Percentiles rank a stretch among this genome's conserved stretches.
These are phyloP conservation scores for Epinephelus awoara DNA, from an alignment of 2,797 vertebrate species.

Conservation along the genomic window DNA sequence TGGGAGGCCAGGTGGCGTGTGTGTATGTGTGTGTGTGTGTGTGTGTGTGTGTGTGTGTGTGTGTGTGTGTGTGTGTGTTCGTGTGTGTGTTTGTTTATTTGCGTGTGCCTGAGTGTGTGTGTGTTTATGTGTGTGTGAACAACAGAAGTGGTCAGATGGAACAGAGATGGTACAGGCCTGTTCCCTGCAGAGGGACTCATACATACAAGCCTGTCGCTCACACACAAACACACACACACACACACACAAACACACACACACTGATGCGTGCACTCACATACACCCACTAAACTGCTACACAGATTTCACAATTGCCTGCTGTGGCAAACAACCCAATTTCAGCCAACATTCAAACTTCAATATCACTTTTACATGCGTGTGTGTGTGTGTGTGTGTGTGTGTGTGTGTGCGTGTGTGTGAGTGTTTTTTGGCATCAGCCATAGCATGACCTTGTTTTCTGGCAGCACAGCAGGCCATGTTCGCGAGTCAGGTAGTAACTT, in stretches of 20 bases:
- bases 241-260: constrained; percentile 33
- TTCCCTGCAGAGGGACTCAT: constrained; percentile 83
- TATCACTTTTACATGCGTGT: constrained; percentile 37
- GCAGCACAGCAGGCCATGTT: constrained; percentile 80
- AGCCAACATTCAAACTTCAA: constrained; percentile 72
- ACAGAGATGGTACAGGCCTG: constrained; percentile 81
- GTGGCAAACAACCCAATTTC: constrained; percentile 80
- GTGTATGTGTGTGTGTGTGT: constrained; percentile 53
- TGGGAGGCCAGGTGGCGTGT: constrained; percentile 87
- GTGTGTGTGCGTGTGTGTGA: constrained; percentile 13
- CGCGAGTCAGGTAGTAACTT: constrained; percentile 77
- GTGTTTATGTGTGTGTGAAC: constrained; percentile 68
- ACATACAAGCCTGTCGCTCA: constrained; percentile 75
- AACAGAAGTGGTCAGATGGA: constrained; percentile 84
- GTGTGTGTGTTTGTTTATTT: constrained; percentile 42
- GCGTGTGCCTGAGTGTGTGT: constrained; percentile 36
- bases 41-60: constrained; percentile 36
- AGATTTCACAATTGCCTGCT: constrained; percentile 77
- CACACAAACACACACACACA: constrained; percentile 38
- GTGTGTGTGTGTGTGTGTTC: constrained; percentile 28
- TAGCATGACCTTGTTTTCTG: constrained; percentile 85
- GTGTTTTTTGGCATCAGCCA: constrained; percentile 68
- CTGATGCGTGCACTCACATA: constrained; percentile 44
- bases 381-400: constrained; percentile 21
- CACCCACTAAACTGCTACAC: constrained; percentile 69